Base-by-base conservation (phyloP, 2,113 vertebrate genomes). In the Pogona vitticeps region DNA sequence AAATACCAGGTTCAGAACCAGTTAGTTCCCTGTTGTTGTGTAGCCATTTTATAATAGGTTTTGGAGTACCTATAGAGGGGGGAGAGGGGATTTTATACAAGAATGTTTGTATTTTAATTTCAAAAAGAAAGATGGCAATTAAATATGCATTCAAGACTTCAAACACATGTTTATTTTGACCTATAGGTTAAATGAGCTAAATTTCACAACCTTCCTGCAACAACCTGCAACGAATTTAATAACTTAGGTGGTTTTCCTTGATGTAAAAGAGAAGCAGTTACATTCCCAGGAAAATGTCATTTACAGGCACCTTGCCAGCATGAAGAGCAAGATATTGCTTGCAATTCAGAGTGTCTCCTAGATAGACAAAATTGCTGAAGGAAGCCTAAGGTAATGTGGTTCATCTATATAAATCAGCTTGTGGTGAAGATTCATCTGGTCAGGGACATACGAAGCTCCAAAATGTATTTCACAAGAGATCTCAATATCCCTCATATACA, bases 31-130 rank as follows among this genome's bases (percentile, higher is more conserved):
- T 97, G 1, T 98, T 98, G 9, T 99, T 98, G 70, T 87, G 97
- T 26, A 98, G 91, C 99, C 99, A 99, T n/a, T 96, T 97, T 90
- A 99, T 97, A 65, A 97, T 92, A 17, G 98, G 99, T 86, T 97
- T 98, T 33, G 99, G 98, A 90, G 96, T 90, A 85, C 99, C 99
- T 99, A 91, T 23, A 28, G 3, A 56, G 86, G 78, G 86, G 89
- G 89, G 72, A n/a, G 26, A 80, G 15, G 67, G 3, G 6, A 70
- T 70, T 40, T 0, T 9, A 70, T n/a, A 87, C 59, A 42, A 76
- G 68, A 46, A 6, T 0, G 0, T 31, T 71, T 83, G 0, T 0
- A n/a, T 87, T 23, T 3, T 7, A 1, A 71, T 38, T 89, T 84
- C 28, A 1, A 79, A 20, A 56, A 61, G 33, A 42, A n/a, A 67